These are phyloP conservation scores for Pemphredon lugubris DNA, from an alignment of 2,888 invertebrate species.

Conservation along the genomic window DNA sequence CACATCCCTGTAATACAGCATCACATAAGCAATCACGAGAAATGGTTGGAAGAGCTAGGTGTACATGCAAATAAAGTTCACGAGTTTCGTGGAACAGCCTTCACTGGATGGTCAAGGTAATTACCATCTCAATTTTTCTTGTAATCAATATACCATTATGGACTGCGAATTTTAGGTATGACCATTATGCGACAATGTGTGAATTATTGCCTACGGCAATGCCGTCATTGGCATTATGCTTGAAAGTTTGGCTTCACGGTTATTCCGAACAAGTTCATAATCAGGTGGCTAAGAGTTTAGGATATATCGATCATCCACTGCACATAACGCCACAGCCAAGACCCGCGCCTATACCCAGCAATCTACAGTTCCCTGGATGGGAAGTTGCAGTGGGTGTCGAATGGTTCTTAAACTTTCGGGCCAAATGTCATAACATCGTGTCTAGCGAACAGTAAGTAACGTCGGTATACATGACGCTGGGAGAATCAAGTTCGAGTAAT, in stretches of 20 bases:
- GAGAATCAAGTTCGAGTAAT: constrained; percentile 1
- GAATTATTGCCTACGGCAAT: constrained; percentile 86
- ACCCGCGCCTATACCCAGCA: constrained; percentile 80
- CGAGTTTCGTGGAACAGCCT: constrained; percentile 85
- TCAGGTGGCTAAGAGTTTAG: constrained; percentile 80
- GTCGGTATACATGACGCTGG: no score
- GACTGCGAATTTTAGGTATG: constrained; percentile 82
- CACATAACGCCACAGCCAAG: constrained; percentile 78
- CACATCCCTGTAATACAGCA: constrained; percentile 86
- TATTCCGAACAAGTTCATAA: constrained; percentile 81
- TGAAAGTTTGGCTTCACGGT: constrained; percentile 83
- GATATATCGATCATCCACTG: constrained; percentile 79
- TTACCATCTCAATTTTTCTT: constrained; percentile 2
- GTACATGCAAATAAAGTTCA: constrained; percentile 82
- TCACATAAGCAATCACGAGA: constrained; percentile 89
- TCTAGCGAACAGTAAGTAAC: constrained; percentile 83
- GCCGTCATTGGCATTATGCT: constrained; percentile 85
- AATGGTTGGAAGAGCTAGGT: constrained; percentile 85
- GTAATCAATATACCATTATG: not conserved
- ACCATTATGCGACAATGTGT: constrained; percentile 88
- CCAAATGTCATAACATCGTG: constrained; percentile 81
- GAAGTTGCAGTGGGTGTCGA: constrained; percentile 81
- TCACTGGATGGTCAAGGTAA: constrained; percentile 90
- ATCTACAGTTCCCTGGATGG: constrained; percentile 81
- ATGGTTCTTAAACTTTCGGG: constrained; percentile 82